Percentiles rank a stretch among this genome's conserved stretches.
phyloP scores from a whole-genome alignment of 2,797 vertebrate species.

The Calcarius lapponicus region DNA sequence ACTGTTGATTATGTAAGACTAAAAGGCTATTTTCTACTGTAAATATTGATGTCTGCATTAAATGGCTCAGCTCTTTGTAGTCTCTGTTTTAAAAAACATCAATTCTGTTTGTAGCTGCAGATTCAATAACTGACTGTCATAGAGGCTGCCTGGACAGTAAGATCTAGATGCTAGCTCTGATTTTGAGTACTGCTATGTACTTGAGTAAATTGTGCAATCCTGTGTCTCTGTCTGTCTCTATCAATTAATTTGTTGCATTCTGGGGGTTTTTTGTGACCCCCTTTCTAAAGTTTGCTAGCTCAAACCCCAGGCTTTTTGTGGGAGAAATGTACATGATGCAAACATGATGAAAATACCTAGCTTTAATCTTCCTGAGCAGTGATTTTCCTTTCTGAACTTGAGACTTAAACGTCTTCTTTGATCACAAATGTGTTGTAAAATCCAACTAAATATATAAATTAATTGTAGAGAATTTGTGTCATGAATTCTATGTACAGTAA shows the following conservation, averaged over 20 bases:
- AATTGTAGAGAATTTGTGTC: not conserved
- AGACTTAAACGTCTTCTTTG: not conserved
- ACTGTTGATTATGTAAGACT: not conserved
- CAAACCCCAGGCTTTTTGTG: not conserved
- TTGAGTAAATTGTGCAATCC: not conserved
- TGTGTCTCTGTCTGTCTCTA: not conserved
- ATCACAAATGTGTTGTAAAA: not conserved
- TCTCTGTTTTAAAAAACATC: not conserved
- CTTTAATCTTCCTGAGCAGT: not conserved
- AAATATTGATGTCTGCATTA: constrained; percentile 7
- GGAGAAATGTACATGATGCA: not conserved
- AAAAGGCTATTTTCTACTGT: not conserved
- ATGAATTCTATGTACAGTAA: not conserved
- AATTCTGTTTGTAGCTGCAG: not conserved
- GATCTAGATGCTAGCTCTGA: not conserved
- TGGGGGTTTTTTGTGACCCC: not conserved
- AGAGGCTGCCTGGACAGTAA: not conserved
- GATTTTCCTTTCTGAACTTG: not conserved
- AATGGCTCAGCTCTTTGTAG: not conserved
- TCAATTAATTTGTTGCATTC: not conserved
- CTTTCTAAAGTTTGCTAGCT: not conserved
- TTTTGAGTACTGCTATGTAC: not conserved
- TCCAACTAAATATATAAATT: not conserved
- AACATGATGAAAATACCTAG: not conserved
- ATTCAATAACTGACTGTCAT: not conserved